Percentiles rank a stretch among this genome's conserved stretches.
Evolutionary conservation across 2,797 vertebrate genomes (phyloP).

Genomic region (Varecia variegata): DNA sequence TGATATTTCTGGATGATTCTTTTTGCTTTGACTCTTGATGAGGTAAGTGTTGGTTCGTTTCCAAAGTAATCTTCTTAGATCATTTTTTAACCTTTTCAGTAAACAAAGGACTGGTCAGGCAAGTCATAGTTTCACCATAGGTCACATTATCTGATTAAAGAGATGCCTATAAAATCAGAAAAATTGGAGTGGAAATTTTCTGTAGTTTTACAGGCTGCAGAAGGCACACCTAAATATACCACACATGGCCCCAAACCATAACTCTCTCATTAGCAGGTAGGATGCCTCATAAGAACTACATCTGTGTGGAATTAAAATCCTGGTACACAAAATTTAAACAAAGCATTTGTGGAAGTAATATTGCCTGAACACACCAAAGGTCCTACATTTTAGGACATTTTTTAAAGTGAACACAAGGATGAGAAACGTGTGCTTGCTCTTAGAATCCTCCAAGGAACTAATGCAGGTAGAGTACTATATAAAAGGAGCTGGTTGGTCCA

Average conservation of each 20-base stretch:
- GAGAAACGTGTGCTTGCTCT: background rate
- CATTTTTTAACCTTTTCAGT: conserved; percentile 54
- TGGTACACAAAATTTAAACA: conserved; percentile 45
- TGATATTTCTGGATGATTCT: conserved; percentile 41
- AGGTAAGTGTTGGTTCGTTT: conserved; percentile 59
- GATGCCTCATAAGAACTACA: background rate
- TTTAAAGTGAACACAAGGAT: background rate
- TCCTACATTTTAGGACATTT: background rate
- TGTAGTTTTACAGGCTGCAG: conserved; percentile 27
- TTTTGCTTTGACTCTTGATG: conserved; percentile 13
- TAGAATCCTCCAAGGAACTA: background rate
- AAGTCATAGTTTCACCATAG: conserved; percentile 65
- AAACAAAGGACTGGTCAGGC: conserved; percentile 53
- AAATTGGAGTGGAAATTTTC: background rate
- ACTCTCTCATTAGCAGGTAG: conserved; percentile 35
- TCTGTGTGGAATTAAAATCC: conserved; percentile 53
- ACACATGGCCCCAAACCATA: background rate
- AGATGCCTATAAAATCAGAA: conserved; percentile 29
- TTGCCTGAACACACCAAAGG: background rate
- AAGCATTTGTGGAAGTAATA: background rate
- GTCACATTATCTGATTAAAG: conserved; percentile 64
- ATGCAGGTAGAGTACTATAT: background rate
- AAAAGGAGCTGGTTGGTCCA: background rate
- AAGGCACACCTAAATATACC: conserved; percentile 7
- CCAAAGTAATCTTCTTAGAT: conserved; percentile 66